Percentiles rank a stretch among this genome's conserved stretches.
These are phyloP conservation scores for Corythornis cristatus DNA, from an alignment of 2,113 vertebrate genomes.

Conservation along the genomic window DNA sequence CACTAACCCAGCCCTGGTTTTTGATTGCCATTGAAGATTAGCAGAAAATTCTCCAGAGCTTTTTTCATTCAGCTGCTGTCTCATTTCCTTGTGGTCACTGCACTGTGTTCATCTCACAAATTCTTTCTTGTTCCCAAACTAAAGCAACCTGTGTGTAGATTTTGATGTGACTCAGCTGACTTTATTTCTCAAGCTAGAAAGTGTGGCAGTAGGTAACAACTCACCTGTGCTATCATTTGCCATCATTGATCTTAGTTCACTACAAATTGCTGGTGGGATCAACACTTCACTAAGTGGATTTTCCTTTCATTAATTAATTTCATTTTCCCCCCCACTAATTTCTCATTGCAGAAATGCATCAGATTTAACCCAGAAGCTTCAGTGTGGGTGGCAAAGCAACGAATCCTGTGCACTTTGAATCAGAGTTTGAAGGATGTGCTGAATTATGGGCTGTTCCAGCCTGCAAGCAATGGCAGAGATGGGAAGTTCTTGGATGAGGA, in stretches of 20 bases:
- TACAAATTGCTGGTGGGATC: background rate
- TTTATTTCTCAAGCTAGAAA: background rate
- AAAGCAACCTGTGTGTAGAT: background rate
- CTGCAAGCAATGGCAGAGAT: conserved; percentile 84
- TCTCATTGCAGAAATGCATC: conserved; percentile 89
- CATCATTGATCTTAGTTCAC: background rate
- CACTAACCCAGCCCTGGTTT: background rate
- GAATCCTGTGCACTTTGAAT: conserved; percentile 88
- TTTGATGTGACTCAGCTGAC: background rate
- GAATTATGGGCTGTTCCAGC: conserved; percentile 96
- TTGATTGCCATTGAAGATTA: background rate
- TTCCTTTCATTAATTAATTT: background rate
- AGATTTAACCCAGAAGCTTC: conserved; percentile 90
- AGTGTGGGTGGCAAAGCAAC: conserved; percentile 92
- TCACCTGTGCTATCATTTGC: background rate
- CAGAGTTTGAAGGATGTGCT: conserved; percentile 94
- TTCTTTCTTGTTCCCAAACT: background rate
- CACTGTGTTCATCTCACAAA: background rate
- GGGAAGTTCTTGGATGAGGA: conserved; percentile 96
- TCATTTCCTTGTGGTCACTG: background rate
- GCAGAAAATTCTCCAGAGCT: background rate
- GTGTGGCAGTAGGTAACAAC: background rate
- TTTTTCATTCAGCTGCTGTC: background rate
- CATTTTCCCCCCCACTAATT: background rate
- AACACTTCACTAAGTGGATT: background rate